These are phyloP conservation scores for Aproaerema taeniolella DNA, from an alignment of 2,888 invertebrate genomes.

Conservation along the genomic window DNA sequence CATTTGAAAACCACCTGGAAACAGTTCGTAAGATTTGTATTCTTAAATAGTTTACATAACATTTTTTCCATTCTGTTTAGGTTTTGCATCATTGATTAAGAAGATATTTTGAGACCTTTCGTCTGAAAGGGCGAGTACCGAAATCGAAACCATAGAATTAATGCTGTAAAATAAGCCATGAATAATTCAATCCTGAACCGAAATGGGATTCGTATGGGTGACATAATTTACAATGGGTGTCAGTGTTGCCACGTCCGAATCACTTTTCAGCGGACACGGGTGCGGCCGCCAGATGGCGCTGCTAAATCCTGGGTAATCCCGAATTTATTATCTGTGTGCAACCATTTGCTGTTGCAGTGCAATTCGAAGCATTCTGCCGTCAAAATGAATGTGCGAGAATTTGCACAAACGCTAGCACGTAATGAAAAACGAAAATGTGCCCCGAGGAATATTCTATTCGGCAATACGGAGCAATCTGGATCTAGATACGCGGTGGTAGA, in stretches of 20 bases:
- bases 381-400: conserved; percentile 45
- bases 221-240: conserved; percentile 34
- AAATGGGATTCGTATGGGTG: conserved; percentile 22
- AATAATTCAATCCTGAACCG: conserved; percentile 7
- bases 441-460: conserved; percentile 25
- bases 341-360: conserved; percentile 45
- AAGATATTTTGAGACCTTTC: not conserved
- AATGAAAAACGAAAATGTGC: conserved; percentile 24
- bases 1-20: too few relatives aligned
- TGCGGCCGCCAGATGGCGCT: conserved; percentile 51
- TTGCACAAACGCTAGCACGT: conserved; percentile 30
- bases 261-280: conserved; percentile 44
- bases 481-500: conserved; percentile 9
- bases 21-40: too few relatives aligned
- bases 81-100: too few relatives aligned
- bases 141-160: not conserved
- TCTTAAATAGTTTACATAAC: too few relatives aligned
- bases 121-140: conserved; percentile 3
- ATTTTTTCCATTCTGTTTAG: too few relatives aligned
- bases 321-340: conserved; percentile 68
- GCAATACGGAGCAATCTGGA: conserved; percentile 15
- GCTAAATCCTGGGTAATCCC: conserved; percentile 54
- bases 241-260: conserved; percentile 40
- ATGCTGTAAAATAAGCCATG: conserved; percentile 2
- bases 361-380: conserved; percentile 40